Conservation (phyloP, 2,113 vertebrate species). For the Myotis brandtii region DNA sequence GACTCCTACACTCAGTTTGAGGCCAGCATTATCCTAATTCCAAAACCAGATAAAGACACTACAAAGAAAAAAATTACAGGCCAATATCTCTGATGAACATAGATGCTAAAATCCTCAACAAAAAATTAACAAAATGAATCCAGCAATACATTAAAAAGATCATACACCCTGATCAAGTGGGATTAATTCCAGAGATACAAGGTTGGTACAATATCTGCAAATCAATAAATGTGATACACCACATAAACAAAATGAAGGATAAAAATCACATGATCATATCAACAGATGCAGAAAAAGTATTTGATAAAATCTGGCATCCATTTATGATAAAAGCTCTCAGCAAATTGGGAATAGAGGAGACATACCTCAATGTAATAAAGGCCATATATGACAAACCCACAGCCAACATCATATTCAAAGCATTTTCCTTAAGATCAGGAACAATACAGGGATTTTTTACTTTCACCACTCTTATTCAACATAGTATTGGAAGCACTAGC, state of each 20-base stretch:
- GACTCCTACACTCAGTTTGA: background rate
- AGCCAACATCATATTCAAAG: background rate
- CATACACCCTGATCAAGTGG: background rate
- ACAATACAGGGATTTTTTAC: background rate
- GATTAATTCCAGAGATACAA: background rate
- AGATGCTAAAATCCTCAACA: background rate
- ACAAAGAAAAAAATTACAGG: background rate
- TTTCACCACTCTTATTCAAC: background rate
- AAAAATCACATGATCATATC: background rate
- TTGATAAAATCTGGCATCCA: background rate
- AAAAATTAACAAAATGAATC: background rate
- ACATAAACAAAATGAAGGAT: background rate
- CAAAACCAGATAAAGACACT: background rate
- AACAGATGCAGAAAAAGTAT: background rate
- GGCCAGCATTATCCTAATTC: background rate
- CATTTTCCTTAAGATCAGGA: background rate
- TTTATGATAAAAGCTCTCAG: background rate
- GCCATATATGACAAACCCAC: background rate
- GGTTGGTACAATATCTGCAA: background rate
- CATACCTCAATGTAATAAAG: background rate
- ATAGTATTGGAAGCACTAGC: background rate
- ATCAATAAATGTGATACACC: background rate
- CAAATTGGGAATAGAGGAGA: background rate
- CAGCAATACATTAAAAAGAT: background rate
- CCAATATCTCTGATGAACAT: background rate